These are phyloP conservation scores for Sinonovacula constricta DNA, from an alignment of 1,140 invertebrate species.

Conservation along the genomic window DNA sequence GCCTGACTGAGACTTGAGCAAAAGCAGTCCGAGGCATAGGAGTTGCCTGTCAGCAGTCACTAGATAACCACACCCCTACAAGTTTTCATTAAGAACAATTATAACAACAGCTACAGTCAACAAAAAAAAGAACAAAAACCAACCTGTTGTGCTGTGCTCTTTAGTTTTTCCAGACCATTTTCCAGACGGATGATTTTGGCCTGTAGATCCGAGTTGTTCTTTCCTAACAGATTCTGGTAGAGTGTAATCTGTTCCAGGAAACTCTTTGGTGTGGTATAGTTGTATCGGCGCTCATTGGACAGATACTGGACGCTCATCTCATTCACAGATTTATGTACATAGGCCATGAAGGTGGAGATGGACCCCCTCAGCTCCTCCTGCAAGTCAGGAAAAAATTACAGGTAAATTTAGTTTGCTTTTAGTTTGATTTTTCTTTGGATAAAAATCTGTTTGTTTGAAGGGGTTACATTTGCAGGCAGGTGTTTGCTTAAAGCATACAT, in stretches of 20 bases:
- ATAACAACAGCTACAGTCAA: neutral
- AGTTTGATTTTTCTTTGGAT: too few relatives aligned
- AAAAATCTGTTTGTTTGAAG: too few relatives aligned
- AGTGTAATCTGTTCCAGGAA: conserved; percentile 97
- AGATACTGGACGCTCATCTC: conserved; percentile 91
- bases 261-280: conserved; percentile 98
- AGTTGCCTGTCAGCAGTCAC: too few relatives aligned
- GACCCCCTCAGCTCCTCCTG: conserved; percentile 72
- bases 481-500: too few relatives aligned
- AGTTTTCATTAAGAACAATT: too few relatives aligned
- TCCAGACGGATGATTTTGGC: conserved; percentile 92
- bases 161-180: conserved; percentile 95
- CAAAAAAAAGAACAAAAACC: conserved; percentile 57
- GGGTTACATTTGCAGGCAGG: too few relatives aligned
- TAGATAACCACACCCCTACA: too few relatives aligned
- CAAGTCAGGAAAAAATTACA: conserved; percentile 39
- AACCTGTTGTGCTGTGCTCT: conserved; percentile 87
- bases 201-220: conserved; percentile 89
- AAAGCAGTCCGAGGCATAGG: too few relatives aligned
- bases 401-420: too few relatives aligned
- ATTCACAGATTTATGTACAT: conserved; percentile 95
- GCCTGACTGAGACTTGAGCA: too few relatives aligned
- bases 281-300: conserved; percentile 93
- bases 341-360: conserved; percentile 95
- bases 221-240: conserved; percentile 91